A percentile compares a stretch with the other conserved stretches of the same genome.
These are phyloP conservation scores for Drosophila kuntzei DNA, from an alignment of 2,888 invertebrate genomes.

Conservation along the genomic window DNA sequence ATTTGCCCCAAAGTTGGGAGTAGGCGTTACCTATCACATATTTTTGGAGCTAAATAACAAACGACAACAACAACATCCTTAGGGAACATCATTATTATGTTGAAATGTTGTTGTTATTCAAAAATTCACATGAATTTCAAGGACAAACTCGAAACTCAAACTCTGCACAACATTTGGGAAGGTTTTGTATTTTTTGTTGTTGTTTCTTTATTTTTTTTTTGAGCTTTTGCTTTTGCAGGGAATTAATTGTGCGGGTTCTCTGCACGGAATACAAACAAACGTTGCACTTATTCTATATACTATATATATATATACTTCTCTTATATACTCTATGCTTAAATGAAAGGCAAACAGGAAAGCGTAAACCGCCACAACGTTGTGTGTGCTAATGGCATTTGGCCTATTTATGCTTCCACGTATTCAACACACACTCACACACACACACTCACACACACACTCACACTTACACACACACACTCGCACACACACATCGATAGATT, in stretches of 20 bases:
- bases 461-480: constrained; percentile 17
- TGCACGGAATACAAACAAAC: constrained; percentile 35
- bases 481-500: constrained; percentile 19
- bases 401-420: constrained; percentile 83
- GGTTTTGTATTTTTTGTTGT: constrained; percentile 18
- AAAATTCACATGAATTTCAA: constrained; percentile 78
- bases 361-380: constrained; percentile 57
- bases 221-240: constrained; percentile 48
- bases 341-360: constrained; percentile 58
- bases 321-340: constrained; percentile 19
- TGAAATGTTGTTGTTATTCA: constrained; percentile 38
- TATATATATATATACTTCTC: constrained; percentile 5
- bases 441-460: constrained; percentile 10
- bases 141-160: constrained; percentile 61
- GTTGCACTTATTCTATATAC: constrained; percentile 37
- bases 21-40: constrained; percentile 44
- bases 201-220: constrained; percentile 21
- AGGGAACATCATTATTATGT: constrained; percentile 22
- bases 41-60: constrained; percentile 25
- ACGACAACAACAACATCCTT: constrained; percentile 20
- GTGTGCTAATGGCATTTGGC: constrained; percentile 84
- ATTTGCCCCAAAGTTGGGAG: background rate
- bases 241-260: constrained; percentile 78
- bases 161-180: constrained; percentile 43
- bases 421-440: constrained; percentile 27